phyloP scores from a whole-genome alignment of 2,113 vertebrate species.

The Pristiophorus japonicus region DNA sequence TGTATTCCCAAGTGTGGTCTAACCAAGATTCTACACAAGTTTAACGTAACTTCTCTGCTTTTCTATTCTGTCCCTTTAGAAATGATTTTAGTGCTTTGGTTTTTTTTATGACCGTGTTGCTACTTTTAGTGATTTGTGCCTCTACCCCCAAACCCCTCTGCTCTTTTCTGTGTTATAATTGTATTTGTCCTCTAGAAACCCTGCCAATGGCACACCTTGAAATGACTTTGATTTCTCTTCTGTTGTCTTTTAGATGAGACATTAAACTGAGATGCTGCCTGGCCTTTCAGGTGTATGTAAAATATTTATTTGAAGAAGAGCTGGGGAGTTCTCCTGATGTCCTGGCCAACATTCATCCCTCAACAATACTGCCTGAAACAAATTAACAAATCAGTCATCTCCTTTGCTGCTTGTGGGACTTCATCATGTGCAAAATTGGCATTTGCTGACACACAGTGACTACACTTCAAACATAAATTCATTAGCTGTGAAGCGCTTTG shows the following conservation, averaged over 20 bases:
- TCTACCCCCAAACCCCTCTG: not conserved
- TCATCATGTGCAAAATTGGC: not conserved
- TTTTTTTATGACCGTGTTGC: not conserved
- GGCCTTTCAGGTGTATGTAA: not conserved
- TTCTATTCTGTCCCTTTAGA: not conserved
- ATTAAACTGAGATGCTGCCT: not conserved
- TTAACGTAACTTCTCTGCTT: not conserved
- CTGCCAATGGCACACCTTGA: not conserved
- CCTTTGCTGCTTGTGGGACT: not conserved
- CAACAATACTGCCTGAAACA: not conserved
- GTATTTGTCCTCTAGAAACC: not conserved
- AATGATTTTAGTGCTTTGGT: not conserved
- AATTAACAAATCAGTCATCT: not conserved
- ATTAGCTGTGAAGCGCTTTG: not conserved
- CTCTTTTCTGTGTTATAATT: not conserved
- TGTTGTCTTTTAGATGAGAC: not conserved
- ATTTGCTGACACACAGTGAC: not conserved
- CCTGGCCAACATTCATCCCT: not conserved
- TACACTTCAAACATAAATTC: not conserved
- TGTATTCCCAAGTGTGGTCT: not conserved
- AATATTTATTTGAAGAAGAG: not conserved
- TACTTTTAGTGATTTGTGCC: not conserved
- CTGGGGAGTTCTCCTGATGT: not conserved
- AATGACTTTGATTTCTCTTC: not conserved
- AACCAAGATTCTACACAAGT: not conserved